phyloP scores from a whole-genome alignment of 2,113 vertebrate genomes.

The Syngnathus typhle region DNA sequence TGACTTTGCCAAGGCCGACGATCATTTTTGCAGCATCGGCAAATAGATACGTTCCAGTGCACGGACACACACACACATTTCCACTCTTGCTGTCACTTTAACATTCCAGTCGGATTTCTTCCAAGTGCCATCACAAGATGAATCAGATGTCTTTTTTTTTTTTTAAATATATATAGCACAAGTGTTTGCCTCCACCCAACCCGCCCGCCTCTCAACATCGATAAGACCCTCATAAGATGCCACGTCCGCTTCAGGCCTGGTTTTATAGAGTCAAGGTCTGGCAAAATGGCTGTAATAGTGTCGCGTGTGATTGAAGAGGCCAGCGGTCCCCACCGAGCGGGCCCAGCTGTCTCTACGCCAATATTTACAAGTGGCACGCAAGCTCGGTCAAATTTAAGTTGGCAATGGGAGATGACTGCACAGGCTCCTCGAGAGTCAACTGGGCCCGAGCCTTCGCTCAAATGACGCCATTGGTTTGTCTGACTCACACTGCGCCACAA shows the following conservation, averaged over 20 bases:
- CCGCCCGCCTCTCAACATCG: background rate
- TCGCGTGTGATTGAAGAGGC: background rate
- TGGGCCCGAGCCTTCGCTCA: background rate
- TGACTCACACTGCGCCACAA: background rate
- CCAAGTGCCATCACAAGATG: background rate
- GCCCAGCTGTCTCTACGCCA: background rate
- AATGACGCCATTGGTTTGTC: background rate
- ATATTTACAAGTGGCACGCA: conserved; percentile 4
- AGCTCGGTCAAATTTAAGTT: background rate
- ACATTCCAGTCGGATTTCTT: background rate
- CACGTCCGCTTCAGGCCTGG: background rate
- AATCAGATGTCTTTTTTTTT: background rate
- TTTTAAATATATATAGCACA: background rate
- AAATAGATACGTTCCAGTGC: background rate
- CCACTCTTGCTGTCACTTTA: background rate
- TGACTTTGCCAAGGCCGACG: background rate
- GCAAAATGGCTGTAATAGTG: background rate
- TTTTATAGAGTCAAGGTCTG: background rate
- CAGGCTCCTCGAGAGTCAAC: background rate
- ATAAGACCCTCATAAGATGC: background rate
- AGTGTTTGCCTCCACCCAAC: background rate
- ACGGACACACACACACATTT: background rate
- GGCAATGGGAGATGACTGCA: background rate
- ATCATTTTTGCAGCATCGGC: background rate
- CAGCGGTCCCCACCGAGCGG: background rate